phyloP scores from a whole-genome alignment of 1,140 invertebrate genomes.

The Drosophila tsacasi region DNA sequence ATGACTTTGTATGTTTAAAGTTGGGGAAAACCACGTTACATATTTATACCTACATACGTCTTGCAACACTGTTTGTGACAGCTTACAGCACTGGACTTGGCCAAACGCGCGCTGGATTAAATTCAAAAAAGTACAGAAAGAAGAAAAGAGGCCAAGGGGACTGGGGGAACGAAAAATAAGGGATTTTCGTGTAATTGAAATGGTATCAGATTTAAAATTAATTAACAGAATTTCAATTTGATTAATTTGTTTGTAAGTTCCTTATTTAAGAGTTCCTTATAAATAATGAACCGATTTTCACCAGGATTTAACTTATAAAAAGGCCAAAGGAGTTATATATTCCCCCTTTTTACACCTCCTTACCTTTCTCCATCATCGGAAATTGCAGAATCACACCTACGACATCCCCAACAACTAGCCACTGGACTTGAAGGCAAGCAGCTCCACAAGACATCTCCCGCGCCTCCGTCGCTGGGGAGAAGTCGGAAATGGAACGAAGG shows the following conservation, averaged over 20 bases:
- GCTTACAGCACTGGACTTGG: conserved; percentile 7
- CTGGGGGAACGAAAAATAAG: neutral
- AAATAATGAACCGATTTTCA: neutral
- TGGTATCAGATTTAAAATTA: no score
- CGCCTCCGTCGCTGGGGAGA: conserved; percentile 1
- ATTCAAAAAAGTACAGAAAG: neutral
- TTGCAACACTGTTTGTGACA: neutral
- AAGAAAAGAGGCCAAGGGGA: neutral
- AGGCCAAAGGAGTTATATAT: neutral
- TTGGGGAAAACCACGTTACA: neutral
- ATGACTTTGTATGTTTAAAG: neutral
- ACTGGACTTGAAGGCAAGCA: conserved; percentile 20
- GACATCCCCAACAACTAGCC: neutral
- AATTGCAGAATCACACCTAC: conserved; percentile 34
- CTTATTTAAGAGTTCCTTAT: neutral
- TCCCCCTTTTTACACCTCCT: no score
- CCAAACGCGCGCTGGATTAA: neutral
- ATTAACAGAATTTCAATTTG: no score
- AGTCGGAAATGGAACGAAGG: conserved; percentile 31
- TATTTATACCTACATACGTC: neutral
- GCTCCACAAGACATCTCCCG: conserved; percentile 19
- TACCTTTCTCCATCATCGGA: neutral
- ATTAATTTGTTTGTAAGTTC: neutral
- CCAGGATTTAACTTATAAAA: neutral
- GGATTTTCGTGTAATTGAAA: neutral